Evolutionary conservation across 2,888 invertebrate genomes (phyloP).

Genomic region (Stictocephala bisonia): DNA sequence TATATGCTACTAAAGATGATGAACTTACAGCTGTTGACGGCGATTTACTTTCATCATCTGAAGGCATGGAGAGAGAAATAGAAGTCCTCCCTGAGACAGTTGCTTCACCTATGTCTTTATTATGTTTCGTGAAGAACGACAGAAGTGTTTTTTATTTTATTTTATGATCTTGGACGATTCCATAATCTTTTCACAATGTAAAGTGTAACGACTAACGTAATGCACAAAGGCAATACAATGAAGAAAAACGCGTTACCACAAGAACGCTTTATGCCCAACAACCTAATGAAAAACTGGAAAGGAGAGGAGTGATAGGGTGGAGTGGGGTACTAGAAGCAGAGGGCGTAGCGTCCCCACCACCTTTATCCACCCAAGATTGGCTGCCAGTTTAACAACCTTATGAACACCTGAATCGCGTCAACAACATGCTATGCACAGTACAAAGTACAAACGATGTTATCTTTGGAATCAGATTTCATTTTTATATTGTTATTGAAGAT

Average conservation of each 20-base stretch:
- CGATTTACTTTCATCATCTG: neutral
- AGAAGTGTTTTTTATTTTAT: neutral
- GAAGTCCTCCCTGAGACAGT: neutral
- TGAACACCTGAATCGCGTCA: neutral
- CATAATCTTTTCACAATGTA: neutral
- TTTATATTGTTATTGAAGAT: neutral
- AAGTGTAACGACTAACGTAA: neutral
- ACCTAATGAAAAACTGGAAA: no score
- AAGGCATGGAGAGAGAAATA: neutral
- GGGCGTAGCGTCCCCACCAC: no score
- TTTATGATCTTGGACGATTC: neutral
- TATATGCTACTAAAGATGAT: neutral
- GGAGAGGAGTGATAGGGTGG: no score
- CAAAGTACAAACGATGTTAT: neutral
- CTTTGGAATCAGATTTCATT: no score
- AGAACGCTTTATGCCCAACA: no score
- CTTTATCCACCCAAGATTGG: neutral
- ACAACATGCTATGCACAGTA: neutral
- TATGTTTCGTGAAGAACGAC: neutral
- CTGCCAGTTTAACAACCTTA: neutral
- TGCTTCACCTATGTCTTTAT: neutral
- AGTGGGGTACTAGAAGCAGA: no score
- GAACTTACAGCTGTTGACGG: neutral
- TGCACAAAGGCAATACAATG: no score
- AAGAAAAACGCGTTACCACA: no score